A percentile compares a stretch with the other conserved stretches of the same genome.
These are phyloP conservation scores for Helarctos malayanus DNA, from an alignment of 2,797 vertebrate genomes.

Conservation along the genomic window DNA sequence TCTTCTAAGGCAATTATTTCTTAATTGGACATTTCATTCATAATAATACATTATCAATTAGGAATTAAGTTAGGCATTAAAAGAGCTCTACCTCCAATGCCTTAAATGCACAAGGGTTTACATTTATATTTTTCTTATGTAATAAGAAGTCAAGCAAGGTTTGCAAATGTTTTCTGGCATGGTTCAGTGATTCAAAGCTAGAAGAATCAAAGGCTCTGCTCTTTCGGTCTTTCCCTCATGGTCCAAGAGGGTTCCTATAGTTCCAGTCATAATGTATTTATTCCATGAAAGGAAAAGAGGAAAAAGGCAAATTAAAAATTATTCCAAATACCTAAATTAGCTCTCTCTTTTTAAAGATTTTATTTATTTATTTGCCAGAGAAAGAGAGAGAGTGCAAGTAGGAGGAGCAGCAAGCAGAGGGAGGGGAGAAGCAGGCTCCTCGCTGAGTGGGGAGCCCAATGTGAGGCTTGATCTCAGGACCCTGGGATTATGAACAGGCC, in stretches of 20 bases:
- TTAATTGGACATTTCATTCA: conserved; percentile 15
- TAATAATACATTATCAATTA: not conserved
- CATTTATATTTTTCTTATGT: not conserved
- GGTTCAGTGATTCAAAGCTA: not conserved
- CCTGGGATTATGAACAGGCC: too few species aligned
- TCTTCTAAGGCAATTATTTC: not conserved
- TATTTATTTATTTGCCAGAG: too few species aligned
- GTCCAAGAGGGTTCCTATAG: not conserved
- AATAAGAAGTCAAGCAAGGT: not conserved
- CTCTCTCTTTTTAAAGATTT: too few species aligned
- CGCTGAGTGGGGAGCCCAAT: too few species aligned
- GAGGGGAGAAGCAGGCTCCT: too few species aligned
- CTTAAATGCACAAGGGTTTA: conserved; percentile 1
- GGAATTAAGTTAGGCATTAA: conserved; percentile 4
- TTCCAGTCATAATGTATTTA: not conserved
- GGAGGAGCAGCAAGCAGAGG: too few species aligned
- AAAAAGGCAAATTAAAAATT: not conserved
- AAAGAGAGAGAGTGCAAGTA: too few species aligned
- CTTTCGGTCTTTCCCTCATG: not conserved
- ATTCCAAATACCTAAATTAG: not conserved
- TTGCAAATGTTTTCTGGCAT: not conserved
- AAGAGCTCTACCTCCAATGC: not conserved
- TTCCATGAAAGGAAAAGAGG: not conserved
- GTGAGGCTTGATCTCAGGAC: too few species aligned
- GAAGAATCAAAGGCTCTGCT: not conserved